Evolutionary conservation across 2,797 vertebrate species (phyloP), one percentile per base, ranked within the genome.

Genomic region (Craterocephalus amniculus): DNA sequence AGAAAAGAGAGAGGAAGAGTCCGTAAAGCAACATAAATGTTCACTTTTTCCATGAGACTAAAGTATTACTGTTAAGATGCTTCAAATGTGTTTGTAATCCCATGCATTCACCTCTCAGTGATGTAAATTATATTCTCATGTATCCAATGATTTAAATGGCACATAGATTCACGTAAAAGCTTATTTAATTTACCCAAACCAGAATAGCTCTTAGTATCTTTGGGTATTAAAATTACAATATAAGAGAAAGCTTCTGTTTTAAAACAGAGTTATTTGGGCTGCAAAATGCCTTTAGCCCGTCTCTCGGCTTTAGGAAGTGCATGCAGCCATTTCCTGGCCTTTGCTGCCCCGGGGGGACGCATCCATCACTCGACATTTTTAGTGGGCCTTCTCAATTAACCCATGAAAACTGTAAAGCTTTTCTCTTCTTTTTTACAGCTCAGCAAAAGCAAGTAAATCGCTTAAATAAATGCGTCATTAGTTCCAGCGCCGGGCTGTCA

Each of bases 391-490:
- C 70, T 90, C 87, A 92, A 91, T 94, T 91, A 94, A 92, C 87
- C 91, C 86, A 80, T 92, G 87, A 93, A 88, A 91, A 91, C 91
- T 91, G 88, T 84, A 88, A 83, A 74, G 84, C 80, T 77, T 73
- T 59, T 85, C 72, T 79, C 72, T 78, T 12, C 62, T 61, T 76
- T 78, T 86, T 86, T 85, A 83, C 83, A 74, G 78, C 88, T 79
- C 67, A 52, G 78, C 72, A 84, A 88, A 89, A 81, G 79, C 87
- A 83, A 86, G 84, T 82, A 79, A 88, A 90, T 83, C 58, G 76
- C 81, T 90, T 91, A 81, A 92, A 92, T 88, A 90, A 93, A 92
- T 90, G 87, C 83, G 54, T 91, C 90, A 93, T 94, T 93, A 91
- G 90, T 93, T 93, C 89, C 91, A 93, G 91, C 84, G 63, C 71